Base-by-base conservation (phyloP, 1,140 invertebrate genomes). In the Drosophila tristis region DNA sequence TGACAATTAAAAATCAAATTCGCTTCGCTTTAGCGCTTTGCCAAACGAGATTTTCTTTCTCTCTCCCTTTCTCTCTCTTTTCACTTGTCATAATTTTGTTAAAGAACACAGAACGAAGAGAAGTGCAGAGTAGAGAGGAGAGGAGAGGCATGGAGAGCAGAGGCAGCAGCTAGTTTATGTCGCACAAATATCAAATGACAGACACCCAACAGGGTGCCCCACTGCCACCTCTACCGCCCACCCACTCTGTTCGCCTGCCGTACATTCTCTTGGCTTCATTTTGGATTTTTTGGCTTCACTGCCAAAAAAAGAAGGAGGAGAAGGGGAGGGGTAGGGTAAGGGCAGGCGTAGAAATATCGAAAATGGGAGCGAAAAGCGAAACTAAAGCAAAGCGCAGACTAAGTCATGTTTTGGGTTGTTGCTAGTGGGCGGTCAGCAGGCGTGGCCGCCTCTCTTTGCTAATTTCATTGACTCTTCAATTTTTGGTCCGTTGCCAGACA, bases 181-280 rank as follows among this genome's bases (percentile, higher is more conserved):
- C 82, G 81, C 81, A 86, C 82, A 86, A 86, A 86, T 86, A 87
- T 86, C 82, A 78, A 78, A 78, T 86, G 81, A 86, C 82, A 86
- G 68, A 55, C 65, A 9, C 59, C 62, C 51, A 25, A 13, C 43
- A 39, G 64, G 66, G 64, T 49, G 63, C 31, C 47, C 20, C 20
- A n/a, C 29, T 2, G 1, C 39, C 6, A 4, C 7, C 4, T 9
- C 42, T 5, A 26, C 47, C 29, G 6, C 16, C 23, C 35, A 13
- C 5, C 25, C 6, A 31, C 23, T 8, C 63, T 59, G 59, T 39
- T 13, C 29, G 25, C 43, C 44, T 35, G 39, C 65, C 20, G 31
- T 70, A 79, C 67, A 87, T 89, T 87, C 79, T 81, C 78, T 87
- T 89, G 82, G 84, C 84, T 87, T 87, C 84, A 73, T 79, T 86